Conservation (phyloP, 2,113 vertebrate species). For the Seriola aureovittata region DNA sequence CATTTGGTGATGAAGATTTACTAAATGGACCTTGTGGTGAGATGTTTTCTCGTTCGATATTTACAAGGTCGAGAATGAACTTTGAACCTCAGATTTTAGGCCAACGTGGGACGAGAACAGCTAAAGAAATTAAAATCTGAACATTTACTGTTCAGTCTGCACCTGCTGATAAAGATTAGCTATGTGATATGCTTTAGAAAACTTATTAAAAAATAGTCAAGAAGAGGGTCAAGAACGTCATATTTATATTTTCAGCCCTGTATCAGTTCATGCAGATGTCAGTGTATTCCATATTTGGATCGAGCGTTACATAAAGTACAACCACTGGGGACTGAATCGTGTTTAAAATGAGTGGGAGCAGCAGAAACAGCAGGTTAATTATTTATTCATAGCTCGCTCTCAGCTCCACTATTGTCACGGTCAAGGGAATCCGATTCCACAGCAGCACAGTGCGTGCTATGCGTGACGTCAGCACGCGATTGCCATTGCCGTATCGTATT, state of each 20-base stretch:
- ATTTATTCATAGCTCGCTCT: slow-evolving; percentile 68
- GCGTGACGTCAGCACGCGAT: slow-evolving; percentile 75
- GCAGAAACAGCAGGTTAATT: slow-evolving; percentile 64
- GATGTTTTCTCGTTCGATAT: background rate
- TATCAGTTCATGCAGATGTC: slow-evolving; percentile 7
- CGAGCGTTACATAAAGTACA: slow-evolving; percentile 47
- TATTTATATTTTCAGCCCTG: background rate
- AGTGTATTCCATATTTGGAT: slow-evolving; percentile 32
- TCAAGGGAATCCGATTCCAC: slow-evolving; percentile 52
- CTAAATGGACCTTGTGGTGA: background rate
- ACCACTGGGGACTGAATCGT: slow-evolving; percentile 8
- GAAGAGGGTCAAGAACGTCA: background rate
- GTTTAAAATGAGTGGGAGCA: slow-evolving; percentile 57
- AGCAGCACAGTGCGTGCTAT: slow-evolving; percentile 46
- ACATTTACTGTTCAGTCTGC: background rate
- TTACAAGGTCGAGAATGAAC: background rate
- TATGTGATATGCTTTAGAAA: background rate
- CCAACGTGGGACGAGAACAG: background rate
- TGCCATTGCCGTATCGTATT: slow-evolving; percentile 32
- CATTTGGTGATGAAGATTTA: background rate
- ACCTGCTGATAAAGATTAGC: background rate
- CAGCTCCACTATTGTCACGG: slow-evolving; percentile 61
- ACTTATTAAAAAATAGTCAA: background rate
- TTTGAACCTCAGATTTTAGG: background rate
- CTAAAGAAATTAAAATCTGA: background rate